Base-by-base conservation (phyloP, 1,140 invertebrate genomes). In the Zaprionus davidi region DNA sequence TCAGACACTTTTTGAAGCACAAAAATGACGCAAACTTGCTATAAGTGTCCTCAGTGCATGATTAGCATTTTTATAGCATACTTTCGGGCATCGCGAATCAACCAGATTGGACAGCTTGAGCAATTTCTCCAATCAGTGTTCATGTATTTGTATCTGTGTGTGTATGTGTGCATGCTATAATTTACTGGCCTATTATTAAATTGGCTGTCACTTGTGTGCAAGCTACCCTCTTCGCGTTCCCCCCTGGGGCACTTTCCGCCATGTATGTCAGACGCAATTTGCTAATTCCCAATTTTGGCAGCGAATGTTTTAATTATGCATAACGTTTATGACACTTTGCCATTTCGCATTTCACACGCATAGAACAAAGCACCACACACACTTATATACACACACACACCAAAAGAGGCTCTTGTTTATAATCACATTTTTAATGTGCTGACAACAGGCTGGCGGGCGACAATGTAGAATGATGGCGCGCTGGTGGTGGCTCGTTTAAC, bases 361-460 rank as follows among this genome's bases (percentile, higher is more conserved):
- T 53, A 34, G 15, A 66, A 75, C 70, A 82, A 67, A 36, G 53
- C 63, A 20, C 44, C 22, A 17, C 57, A 59, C 60, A 63, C n/a
- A n/a, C n/a, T n/a, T n/a, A n/a, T n/a, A n/a, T n/a, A n/a, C n/a
- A n/a, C 36, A 67, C 56, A 60, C 62, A 51, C 46, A 15, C 28
- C 22, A 44, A 46, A 34, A 41, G 36, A 65, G 26, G 59, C 60
- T 75, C 67, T 57, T 44, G 57, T 44, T 72, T 53, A 79, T 88
- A 88, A 88, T 88, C 72, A 76, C 85, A 88, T 88, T 88, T 79
- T 79, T 75, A 81, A 84, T 81, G 71, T 79, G 84, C 36, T 88
- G 36, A 38, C 51, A 79, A 81, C 73, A 80, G 78, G 49, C 71
- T 68, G 49, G 34, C 58, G 69, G 46, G 63, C 44, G 63, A 59